Evolutionary conservation across 2,113 vertebrate genomes (phyloP).

Genomic region (Sprattus sprattus): DNA sequence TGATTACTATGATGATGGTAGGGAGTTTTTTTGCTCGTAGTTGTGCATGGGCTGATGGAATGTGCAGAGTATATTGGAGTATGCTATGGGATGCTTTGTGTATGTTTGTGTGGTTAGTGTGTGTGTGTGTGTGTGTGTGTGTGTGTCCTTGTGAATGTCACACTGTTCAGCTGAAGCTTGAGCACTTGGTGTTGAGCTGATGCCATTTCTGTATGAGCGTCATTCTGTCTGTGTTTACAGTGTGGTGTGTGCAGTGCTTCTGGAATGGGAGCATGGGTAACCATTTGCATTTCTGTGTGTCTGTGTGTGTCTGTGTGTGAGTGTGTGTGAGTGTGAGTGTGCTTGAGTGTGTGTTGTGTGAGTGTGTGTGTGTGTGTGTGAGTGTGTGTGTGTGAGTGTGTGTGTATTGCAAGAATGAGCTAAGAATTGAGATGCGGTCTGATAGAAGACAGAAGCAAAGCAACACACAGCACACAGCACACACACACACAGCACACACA

Average conservation of each 20-base stretch:
- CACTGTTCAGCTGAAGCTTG: background rate
- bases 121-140: conserved; percentile 14
- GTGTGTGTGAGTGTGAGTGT: background rate
- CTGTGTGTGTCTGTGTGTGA: background rate
- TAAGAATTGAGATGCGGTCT: background rate
- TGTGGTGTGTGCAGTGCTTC: background rate
- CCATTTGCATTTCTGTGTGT: background rate
- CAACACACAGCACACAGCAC: background rate
- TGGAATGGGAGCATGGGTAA: background rate
- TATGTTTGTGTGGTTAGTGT: background rate
- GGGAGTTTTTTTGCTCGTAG: background rate
- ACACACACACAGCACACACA: no score
- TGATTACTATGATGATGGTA: background rate
- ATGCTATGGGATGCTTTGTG: background rate
- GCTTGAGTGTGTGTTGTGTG: background rate
- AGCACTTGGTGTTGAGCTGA: background rate
- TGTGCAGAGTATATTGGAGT: background rate
- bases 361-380: background rate
- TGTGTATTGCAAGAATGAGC: no score
- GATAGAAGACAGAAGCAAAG: background rate
- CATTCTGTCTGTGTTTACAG: background rate
- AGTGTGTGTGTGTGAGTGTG: background rate
- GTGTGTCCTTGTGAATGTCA: conserved; percentile 5
- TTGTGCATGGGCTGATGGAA: background rate
- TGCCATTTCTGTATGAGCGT: background rate